Percentiles rank a stretch among this genome's conserved stretches.
Evolutionary conservation across 2,888 invertebrate genomes (phyloP).

Genomic region (Agrochola circellaris): DNA sequence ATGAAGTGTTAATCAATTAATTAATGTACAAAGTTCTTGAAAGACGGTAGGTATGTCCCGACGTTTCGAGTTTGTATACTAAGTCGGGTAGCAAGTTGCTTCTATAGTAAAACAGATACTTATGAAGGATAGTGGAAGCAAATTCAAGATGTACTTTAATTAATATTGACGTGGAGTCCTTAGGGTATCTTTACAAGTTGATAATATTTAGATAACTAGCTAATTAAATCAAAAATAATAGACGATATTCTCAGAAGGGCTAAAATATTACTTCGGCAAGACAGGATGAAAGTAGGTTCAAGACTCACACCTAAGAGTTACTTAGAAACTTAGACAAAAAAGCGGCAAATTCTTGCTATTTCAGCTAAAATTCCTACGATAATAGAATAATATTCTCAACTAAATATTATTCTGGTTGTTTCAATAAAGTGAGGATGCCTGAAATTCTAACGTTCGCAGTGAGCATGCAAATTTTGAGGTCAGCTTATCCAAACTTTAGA

Average conservation of each 20-base stretch:
- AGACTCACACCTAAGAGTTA: conserved; percentile 6
- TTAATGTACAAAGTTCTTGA: conserved; percentile 63
- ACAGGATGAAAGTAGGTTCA: not conserved
- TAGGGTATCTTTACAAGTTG: conserved; percentile 3
- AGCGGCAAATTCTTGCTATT: conserved; percentile 26
- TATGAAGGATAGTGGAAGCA: not conserved
- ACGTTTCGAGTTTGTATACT: conserved; percentile 36
- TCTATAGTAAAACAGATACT: not conserved
- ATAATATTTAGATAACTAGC: conserved; percentile 12
- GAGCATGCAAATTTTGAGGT: conserved; percentile 53
- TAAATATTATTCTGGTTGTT: conserved; percentile 47
- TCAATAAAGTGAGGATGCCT: conserved; percentile 33
- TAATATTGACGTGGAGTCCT: conserved; percentile 30
- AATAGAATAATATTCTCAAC: conserved; percentile 46
- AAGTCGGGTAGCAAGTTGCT: conserved; percentile 11
- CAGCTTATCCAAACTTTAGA: conserved; percentile 42
- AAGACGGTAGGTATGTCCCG: conserved; percentile 44
- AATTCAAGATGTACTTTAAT: conserved; percentile 23
- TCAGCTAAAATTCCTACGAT: conserved; percentile 23
- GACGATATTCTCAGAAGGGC: conserved; percentile 5
- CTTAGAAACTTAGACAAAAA: conserved; percentile 12
- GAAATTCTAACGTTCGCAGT: conserved; percentile 38
- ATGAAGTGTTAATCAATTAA: conserved; percentile 66
- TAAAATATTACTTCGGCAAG: conserved; percentile 3
- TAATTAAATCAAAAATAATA: conserved; percentile 20